phyloP scores from a whole-genome alignment of 2,888 invertebrate genomes.

The Chironomus riparius region DNA sequence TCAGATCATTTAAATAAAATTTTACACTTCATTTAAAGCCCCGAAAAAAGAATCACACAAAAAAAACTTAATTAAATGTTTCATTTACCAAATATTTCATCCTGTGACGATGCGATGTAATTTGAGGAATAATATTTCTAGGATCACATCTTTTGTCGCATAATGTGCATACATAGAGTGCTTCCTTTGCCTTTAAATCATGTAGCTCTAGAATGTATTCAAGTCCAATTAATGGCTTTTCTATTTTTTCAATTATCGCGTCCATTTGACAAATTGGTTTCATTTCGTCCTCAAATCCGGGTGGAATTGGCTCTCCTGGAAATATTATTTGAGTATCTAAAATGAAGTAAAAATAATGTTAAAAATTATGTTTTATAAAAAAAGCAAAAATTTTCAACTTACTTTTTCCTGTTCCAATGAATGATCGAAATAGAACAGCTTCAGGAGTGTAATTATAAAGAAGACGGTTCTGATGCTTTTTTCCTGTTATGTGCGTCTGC shows the following conservation, averaged over 20 bases:
- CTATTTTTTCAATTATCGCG: conserved; percentile 44
- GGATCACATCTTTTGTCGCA: conserved; percentile 73
- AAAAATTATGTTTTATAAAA: neutral
- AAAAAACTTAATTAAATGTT: no score
- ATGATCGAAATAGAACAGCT: conserved; percentile 28
- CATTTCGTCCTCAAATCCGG: conserved; percentile 59
- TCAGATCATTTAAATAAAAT: no score
- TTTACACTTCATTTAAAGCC: no score
- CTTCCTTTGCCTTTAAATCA: conserved; percentile 56
- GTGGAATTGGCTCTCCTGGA: conserved; percentile 60
- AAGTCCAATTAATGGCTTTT: conserved; percentile 53
- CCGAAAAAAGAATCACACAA: neutral
- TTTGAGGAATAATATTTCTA: conserved; percentile 66
- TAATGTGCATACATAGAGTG: conserved; percentile 65
- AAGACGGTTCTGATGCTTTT: conserved; percentile 31
- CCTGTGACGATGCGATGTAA: conserved; percentile 68
- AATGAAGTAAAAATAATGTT: neutral
- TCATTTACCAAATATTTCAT: conserved; percentile 54
- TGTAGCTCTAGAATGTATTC: conserved; percentile 70
- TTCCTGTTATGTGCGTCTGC: conserved; percentile 32
- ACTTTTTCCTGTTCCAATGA: conserved; percentile 29
- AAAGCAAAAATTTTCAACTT: neutral
- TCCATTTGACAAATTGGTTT: conserved; percentile 43
- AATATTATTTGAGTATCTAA: conserved; percentile 28
- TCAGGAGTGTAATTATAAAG: no score